Evolutionary conservation across 2,113 vertebrate species (phyloP).

Genomic region (Grantiella picta): DNA sequence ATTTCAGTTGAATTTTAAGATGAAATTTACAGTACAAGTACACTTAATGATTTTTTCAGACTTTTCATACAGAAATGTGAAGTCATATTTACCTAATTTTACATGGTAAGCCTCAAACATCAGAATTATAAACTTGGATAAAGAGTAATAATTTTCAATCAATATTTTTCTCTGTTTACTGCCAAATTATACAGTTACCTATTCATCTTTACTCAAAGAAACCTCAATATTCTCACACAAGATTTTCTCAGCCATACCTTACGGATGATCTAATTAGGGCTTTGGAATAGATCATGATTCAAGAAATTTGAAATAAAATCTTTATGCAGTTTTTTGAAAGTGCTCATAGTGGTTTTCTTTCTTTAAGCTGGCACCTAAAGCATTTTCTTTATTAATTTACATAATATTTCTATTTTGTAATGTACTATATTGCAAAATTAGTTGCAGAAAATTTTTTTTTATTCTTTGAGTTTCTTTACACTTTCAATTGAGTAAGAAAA

Average conservation of each 20-base stretch:
- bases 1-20: not conserved
- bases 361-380: not conserved
- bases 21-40: not conserved
- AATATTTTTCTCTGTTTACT: not conserved
- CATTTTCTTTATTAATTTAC: not conserved
- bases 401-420: not conserved
- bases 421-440: not conserved
- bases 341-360: not conserved
- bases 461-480: not conserved
- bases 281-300: not conserved
- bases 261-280: not conserved
- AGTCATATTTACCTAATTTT: not conserved
- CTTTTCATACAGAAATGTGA: not conserved
- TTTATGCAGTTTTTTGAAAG: not conserved
- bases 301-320: not conserved
- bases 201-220: not conserved
- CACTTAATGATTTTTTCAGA: not conserved
- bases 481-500: not conserved
- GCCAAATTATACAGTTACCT: not conserved
- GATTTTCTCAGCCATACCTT: not conserved
- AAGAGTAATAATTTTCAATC: not conserved
- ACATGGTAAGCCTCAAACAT: not conserved
- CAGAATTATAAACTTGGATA: not conserved
- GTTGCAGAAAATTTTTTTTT: not conserved
- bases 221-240: not conserved